These are phyloP conservation scores for Drosophila mauritiana DNA, from an alignment of 1,140 invertebrate species.

Conservation along the genomic window DNA sequence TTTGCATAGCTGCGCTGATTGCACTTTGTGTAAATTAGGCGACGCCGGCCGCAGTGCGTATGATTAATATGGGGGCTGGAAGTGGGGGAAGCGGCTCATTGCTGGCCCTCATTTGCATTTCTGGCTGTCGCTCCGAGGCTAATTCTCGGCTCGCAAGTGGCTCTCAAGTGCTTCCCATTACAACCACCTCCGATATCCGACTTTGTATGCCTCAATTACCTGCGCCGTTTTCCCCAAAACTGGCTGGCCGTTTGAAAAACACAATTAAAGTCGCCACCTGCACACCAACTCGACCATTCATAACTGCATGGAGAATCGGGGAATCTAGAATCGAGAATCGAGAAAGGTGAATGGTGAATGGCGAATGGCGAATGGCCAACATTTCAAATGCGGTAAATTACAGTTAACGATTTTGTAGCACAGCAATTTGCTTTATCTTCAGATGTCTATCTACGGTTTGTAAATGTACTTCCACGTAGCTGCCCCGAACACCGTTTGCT, in stretches of 20 bases:
- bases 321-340: not conserved
- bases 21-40: slow-evolving; percentile 36
- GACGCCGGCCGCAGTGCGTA: slow-evolving; percentile 26
- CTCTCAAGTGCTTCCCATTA: slow-evolving; percentile 12
- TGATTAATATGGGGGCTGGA: slow-evolving; percentile 42
- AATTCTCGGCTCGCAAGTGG: slow-evolving; percentile 38
- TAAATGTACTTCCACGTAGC: slow-evolving; percentile 76
- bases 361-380: slow-evolving; percentile 48
- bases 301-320: slow-evolving; percentile 37
- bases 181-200: slow-evolving; percentile 22
- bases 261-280: slow-evolving; percentile 50
- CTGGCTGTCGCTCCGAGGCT: not conserved
- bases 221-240: slow-evolving; percentile 26
- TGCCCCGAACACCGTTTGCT: slow-evolving; percentile 63
- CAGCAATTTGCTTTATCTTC: slow-evolving; percentile 79
- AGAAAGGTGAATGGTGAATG: slow-evolving; percentile 31
- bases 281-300: slow-evolving; percentile 41
- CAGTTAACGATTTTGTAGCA: slow-evolving; percentile 83
- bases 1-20: slow-evolving; percentile 25
- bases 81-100: slow-evolving; percentile 7
- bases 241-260: slow-evolving; percentile 34
- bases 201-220: slow-evolving; percentile 23
- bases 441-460: slow-evolving; percentile 80
- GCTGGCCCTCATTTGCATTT: slow-evolving; percentile 25
- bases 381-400: slow-evolving; percentile 80